Percentiles rank a stretch among this genome's conserved stretches.
phyloP scores from a whole-genome alignment of 2,113 vertebrate species.

The Neopipo cinnamomea region DNA sequence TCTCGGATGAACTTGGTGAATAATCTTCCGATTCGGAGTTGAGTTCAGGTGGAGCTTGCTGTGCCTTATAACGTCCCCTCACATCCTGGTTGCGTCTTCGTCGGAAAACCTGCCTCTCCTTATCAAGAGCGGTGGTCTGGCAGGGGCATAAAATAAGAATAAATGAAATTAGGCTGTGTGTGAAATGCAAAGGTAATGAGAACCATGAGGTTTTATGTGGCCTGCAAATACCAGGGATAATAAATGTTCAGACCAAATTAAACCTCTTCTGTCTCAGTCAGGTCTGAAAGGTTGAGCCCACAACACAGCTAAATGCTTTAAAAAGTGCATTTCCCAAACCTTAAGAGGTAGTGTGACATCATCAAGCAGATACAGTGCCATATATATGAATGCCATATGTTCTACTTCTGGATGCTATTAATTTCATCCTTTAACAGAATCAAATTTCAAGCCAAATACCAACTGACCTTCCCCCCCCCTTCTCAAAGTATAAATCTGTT shows the following conservation, averaged over 20 bases:
- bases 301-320: conserved; percentile 47
- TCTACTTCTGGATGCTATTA: conserved; percentile 56
- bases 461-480: conserved; percentile 20
- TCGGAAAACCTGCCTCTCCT: conserved; percentile 99
- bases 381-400: conserved; percentile 60
- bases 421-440: conserved; percentile 46
- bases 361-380: conserved; percentile 62
- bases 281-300: conserved; percentile 51
- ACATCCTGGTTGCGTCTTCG: conserved; percentile 96
- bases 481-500: background rate
- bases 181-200: conserved; percentile 62
- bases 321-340: conserved; percentile 32
- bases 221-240: conserved; percentile 33
- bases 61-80: conserved; percentile 73
- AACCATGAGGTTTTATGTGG: conserved; percentile 29
- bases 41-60: conserved; percentile 83
- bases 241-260: conserved; percentile 52
- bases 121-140: conserved; percentile 99
- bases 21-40: conserved; percentile 92
- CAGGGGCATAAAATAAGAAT: conserved; percentile 84
- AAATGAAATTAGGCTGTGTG: conserved; percentile 78
- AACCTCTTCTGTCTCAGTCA: conserved; percentile 17
- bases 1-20: conserved; percentile 91
- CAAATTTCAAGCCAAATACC: conserved; percentile 60
- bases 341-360: conserved; percentile 52